Percentiles rank a stretch among this genome's conserved stretches.
phyloP scores from a whole-genome alignment of 2,888 invertebrate species.

The Platycnemis pennipes region DNA sequence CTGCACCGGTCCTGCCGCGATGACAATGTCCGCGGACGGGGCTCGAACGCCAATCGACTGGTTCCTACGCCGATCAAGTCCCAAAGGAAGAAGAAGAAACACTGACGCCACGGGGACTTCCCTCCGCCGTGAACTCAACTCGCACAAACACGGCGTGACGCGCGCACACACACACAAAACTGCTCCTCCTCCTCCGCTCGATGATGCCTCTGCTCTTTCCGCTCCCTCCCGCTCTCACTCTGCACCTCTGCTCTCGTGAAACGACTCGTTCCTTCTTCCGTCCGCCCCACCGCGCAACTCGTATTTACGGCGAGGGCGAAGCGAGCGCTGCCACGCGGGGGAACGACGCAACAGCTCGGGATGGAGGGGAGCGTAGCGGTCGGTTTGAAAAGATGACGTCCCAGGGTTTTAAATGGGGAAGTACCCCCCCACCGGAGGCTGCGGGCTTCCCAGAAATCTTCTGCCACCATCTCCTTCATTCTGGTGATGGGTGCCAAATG shows the following conservation, averaged over 20 bases:
- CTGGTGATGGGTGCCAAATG: not conserved
- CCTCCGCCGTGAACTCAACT: not conserved
- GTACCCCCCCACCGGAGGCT: not conserved
- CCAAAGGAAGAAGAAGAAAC: not conserved
- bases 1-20: not conserved
- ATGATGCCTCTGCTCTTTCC: too few relatives aligned
- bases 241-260: too few relatives aligned
- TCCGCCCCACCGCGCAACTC: constrained; percentile 5
- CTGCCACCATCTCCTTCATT: not conserved
- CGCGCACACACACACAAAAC: not conserved
- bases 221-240: too few relatives aligned
- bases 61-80: not conserved
- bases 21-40: not conserved
- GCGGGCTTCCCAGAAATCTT: not conserved
- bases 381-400: constrained; percentile 14
- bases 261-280: not conserved
- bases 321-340: not conserved
- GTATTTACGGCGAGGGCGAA: not conserved
- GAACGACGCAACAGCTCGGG: not conserved
- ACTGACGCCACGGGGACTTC: not conserved
- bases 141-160: not conserved
- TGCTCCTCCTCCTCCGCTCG: not conserved
- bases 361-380: not conserved
- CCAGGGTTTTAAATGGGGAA: not conserved
- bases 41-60: not conserved